These are phyloP conservation scores for Strix aluco DNA, from an alignment of 2,113 vertebrate genomes.

Conservation along the genomic window DNA sequence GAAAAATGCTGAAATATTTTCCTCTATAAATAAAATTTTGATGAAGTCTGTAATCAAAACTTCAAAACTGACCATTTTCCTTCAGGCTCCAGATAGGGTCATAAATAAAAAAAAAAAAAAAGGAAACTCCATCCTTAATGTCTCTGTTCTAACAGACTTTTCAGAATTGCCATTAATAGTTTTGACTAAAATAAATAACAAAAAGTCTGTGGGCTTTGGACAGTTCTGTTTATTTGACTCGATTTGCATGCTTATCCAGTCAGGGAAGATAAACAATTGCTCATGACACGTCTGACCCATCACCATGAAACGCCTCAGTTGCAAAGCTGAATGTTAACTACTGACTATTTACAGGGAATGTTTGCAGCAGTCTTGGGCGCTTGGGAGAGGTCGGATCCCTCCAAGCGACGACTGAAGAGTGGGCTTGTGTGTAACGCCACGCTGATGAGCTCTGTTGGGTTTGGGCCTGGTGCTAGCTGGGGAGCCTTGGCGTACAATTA, in stretches of 20 bases:
- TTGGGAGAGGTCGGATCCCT: not conserved
- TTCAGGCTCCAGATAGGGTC: not conserved
- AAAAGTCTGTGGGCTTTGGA: not conserved
- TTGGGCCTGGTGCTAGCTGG: not conserved
- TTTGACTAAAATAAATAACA: not conserved
- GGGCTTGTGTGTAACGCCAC: not conserved
- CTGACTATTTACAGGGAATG: not conserved
- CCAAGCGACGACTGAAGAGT: fast-evolving
- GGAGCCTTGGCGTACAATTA: not conserved
- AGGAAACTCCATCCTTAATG: not conserved
- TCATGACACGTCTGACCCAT: not conserved
- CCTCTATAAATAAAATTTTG: not conserved
- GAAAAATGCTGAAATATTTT: not conserved
- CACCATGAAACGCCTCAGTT: fast-evolving
- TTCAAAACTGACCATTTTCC: not conserved
- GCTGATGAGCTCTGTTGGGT: not conserved
- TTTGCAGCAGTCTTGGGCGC: not conserved
- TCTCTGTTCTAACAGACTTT: not conserved
- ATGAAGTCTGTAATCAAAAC: not conserved
- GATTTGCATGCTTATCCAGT: not conserved
- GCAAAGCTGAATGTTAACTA: not conserved
- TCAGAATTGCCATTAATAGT: not conserved
- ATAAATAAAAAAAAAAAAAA: not conserved
- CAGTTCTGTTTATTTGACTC: not conserved
- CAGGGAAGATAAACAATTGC: not conserved